phyloP scores from a whole-genome alignment of 2,888 invertebrate species.

The Syrphus vitripennis region DNA sequence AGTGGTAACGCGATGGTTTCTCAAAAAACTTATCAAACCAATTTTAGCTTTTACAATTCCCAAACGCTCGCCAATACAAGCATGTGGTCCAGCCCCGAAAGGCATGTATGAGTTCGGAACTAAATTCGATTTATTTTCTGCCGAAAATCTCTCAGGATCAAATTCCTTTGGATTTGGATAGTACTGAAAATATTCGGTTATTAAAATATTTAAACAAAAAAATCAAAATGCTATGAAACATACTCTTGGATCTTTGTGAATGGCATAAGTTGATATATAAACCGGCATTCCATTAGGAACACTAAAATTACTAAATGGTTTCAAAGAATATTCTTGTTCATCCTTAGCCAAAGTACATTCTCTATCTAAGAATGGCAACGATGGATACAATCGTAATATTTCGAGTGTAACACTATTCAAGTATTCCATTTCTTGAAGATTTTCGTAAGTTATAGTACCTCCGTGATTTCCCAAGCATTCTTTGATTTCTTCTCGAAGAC shows the following conservation, averaged over 20 bases:
- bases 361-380: slow-evolving; percentile 71
- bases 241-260: slow-evolving; percentile 69
- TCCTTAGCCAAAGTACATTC: slow-evolving; percentile 34
- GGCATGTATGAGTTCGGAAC: slow-evolving; percentile 72
- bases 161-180: slow-evolving; percentile 73
- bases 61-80: slow-evolving; percentile 73
- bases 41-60: slow-evolving; percentile 67
- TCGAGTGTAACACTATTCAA: slow-evolving; percentile 61
- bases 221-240: accelerated
- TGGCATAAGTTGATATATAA: slow-evolving; percentile 60
- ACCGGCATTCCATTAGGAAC: slow-evolving; percentile 70
- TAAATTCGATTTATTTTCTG: slow-evolving; percentile 73
- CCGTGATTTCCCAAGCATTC: slow-evolving; percentile 71
- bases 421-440: slow-evolving; percentile 62
- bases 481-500: slow-evolving; percentile 79
- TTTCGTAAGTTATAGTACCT: slow-evolving; percentile 67
- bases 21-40: slow-evolving; percentile 70
- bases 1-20: slow-evolving; percentile 54
- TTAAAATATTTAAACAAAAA: neutral
- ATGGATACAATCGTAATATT: slow-evolving; percentile 72
- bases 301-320: slow-evolving; percentile 34
- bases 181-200: slow-evolving; percentile 52
- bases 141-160: slow-evolving; percentile 74
- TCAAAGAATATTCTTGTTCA: slow-evolving; percentile 25
- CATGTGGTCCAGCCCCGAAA: slow-evolving; percentile 74